These are phyloP conservation scores for Halcyon badia DNA, from an alignment of 2,797 vertebrate species.

Conservation along the genomic window DNA sequence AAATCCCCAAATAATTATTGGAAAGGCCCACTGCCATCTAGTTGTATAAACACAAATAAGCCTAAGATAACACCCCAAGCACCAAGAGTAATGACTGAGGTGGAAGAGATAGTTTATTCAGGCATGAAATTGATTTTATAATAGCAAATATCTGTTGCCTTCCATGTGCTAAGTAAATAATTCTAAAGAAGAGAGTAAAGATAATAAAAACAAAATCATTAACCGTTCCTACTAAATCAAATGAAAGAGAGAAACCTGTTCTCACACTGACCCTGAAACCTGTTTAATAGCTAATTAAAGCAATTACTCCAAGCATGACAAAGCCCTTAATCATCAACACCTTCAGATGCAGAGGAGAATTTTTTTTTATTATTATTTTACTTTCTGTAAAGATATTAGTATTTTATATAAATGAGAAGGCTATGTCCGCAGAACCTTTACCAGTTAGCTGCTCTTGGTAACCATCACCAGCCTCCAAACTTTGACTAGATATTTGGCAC, in stretches of 20 bases:
- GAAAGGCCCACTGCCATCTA: conserved; percentile 74
- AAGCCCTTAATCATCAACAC: conserved; percentile 84
- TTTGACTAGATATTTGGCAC: background rate
- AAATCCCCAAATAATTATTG: conserved; percentile 79
- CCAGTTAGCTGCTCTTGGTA: background rate
- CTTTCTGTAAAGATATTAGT: background rate
- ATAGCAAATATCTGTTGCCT: conserved; percentile 97
- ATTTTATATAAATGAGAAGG: conserved; percentile 8
- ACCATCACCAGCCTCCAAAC: background rate
- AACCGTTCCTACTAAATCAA: conserved; percentile 93
- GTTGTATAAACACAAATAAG: conserved; percentile 82
- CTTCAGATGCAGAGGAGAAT: conserved; percentile 14
- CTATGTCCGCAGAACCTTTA: background rate
- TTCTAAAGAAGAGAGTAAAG: conserved; percentile 91
- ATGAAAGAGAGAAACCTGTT: conserved; percentile 87
- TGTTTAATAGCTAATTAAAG: conserved; percentile 96
- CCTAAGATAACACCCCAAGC: conserved; percentile 79
- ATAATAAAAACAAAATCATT: conserved; percentile 95
- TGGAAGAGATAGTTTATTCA: conserved; percentile 89
- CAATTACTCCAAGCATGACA: conserved; percentile 91
- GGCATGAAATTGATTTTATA: conserved; percentile 99
- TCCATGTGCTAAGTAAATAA: conserved; percentile 95
- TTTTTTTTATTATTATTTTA: background rate
- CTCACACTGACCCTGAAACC: conserved; percentile 92
- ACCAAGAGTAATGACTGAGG: conserved; percentile 83